These are phyloP conservation scores for Muscicapa adusta DNA, from an alignment of 2,113 vertebrate genomes.

Conservation along the genomic window DNA sequence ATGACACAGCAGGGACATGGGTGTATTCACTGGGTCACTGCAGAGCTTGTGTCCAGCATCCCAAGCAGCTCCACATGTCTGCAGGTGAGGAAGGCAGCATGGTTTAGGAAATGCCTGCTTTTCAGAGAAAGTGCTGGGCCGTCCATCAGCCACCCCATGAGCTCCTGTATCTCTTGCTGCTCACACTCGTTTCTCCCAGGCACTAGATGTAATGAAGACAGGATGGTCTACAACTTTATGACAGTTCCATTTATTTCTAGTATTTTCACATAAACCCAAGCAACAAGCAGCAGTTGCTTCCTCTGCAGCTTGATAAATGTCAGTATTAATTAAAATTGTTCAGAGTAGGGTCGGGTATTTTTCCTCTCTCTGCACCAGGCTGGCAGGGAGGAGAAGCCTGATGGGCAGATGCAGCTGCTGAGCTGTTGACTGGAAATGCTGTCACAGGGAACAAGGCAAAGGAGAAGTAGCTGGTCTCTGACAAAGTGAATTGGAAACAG, in stretches of 20 bases:
- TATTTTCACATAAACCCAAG: constrained; percentile 50
- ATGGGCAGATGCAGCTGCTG: constrained; percentile 49
- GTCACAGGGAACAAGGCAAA: neutral
- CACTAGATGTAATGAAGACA: constrained; percentile 43
- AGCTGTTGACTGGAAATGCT: constrained; percentile 47
- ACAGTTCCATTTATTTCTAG: constrained; percentile 63
- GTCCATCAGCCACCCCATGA: neutral
- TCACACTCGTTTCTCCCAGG: constrained; percentile 18
- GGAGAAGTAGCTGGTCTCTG: neutral
- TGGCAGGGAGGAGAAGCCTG: constrained; percentile 48
- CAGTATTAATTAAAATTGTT: constrained; percentile 68
- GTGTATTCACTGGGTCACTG: neutral
- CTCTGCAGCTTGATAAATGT: constrained; percentile 63
- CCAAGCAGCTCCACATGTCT: rapidly evolving
- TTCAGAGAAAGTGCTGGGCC: neutral
- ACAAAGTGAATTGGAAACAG: constrained; percentile 25
- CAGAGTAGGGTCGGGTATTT: neutral
- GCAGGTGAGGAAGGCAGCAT: rapidly evolving
- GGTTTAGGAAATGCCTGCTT: neutral
- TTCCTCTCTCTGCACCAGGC: neutral
- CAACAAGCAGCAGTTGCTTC: constrained; percentile 54
- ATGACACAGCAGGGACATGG: neutral
- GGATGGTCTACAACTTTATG: constrained; percentile 45
- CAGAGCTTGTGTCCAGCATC: neutral
- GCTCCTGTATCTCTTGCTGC: neutral